Conservation (phyloP, 2,797 vertebrate species). For the Parauchenoglanis punctatus region DNA sequence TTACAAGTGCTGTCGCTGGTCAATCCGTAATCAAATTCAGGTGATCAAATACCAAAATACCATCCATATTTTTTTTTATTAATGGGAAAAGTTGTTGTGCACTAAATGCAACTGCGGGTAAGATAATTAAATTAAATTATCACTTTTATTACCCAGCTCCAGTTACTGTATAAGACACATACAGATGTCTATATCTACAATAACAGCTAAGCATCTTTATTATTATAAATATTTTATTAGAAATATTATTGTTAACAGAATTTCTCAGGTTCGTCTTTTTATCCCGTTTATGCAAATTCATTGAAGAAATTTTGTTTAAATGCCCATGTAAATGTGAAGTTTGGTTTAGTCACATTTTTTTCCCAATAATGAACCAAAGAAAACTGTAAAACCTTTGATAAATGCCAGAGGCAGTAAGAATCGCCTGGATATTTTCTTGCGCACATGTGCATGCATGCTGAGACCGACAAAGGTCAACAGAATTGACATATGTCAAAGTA, state of each 20-base stretch:
- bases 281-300: not conserved
- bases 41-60: not conserved
- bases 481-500: not conserved
- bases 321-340: not conserved
- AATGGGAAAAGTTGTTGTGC: not conserved
- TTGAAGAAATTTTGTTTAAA: not conserved
- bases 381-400: not conserved
- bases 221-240: conserved; percentile 4
- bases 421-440: not conserved
- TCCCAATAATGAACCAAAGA: not conserved
- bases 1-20: not conserved
- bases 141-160: not conserved
- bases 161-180: not conserved
- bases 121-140: not conserved
- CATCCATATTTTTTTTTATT: not conserved
- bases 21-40: not conserved
- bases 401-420: not conserved
- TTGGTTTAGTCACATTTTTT: not conserved
- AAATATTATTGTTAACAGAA: not conserved
- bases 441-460: not conserved
- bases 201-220: not conserved
- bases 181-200: not conserved
- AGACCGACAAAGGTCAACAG: not conserved
- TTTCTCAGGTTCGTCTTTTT: not conserved
- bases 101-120: not conserved